Evolutionary conservation across 2,113 vertebrate species (phyloP), one percentile per base, ranked within the genome.

Genomic region (Maccullochella peelii): DNA sequence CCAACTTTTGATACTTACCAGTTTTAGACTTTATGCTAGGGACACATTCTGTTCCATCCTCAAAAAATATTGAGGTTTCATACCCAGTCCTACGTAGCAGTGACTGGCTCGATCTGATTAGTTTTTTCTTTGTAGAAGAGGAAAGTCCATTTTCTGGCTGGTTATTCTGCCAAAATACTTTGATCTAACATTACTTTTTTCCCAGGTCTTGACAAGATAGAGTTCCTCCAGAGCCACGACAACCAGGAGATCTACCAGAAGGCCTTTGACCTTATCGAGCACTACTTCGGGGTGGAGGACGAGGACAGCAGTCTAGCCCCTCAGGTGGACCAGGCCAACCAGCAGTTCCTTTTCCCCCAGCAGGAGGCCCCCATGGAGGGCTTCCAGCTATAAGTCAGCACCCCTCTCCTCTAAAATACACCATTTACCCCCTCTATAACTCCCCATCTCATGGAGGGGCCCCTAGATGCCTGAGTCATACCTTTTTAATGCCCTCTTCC

Each of bases 171-270:
- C 18, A 14, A 8, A 38, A 33, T n/a, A 7, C 1, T 0, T 33
- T 25, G 30, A 42, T 50, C 25, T 71, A 30, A 57, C 12, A 0
- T 57, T 6, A 5, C n/a, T 71, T 20, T 1, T 25, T 49, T 65
- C 23, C 25, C 54, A 99, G 98, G 98, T 75, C 93, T 99, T 83
- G 98, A 99, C 93, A 99, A 99, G 87, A 99, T 99, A 0, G 98
- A 99, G 88, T 99, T 99, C 89, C 97, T 99, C 1, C 98, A 99
- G 95, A 99, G 97, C 94, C 98, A 99, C 0, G 98, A 99, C 93
- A 99, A 99, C 94, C 98, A 99, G 86, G 98, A 99, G 92, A 99
- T 99, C 93, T 99, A 99, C 95, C 98, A 99, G 96, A 99, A 99
- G 92, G 98, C 98, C 58, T 99, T 99, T 14, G 98, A 99, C 85